Evolutionary conservation across 2,888 invertebrate species (phyloP).

Genomic region (Terebella lapidaria): DNA sequence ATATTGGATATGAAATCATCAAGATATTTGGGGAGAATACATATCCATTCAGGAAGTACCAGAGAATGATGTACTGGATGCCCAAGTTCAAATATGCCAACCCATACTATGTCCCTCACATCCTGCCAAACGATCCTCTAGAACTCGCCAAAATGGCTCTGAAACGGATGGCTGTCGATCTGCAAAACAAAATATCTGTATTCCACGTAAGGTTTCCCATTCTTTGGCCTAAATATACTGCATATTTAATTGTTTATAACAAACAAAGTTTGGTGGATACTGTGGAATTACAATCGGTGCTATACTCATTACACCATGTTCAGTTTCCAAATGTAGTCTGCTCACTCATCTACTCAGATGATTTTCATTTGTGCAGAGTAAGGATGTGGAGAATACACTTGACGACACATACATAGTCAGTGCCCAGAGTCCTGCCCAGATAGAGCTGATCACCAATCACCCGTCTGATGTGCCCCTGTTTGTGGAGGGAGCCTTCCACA

Average conservation of each 20-base stretch:
- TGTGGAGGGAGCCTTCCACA: conserved; percentile 78
- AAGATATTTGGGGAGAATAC: conserved; percentile 79
- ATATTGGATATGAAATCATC: conserved; percentile 75
- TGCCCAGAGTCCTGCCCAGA: conserved; percentile 75
- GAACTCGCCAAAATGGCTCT: conserved; percentile 80
- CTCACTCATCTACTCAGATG: no score
- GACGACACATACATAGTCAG: conserved; percentile 79
- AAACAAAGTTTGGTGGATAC: no score
- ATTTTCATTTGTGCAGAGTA: not conserved
- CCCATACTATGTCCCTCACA: conserved; percentile 53
- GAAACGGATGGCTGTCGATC: conserved; percentile 77
- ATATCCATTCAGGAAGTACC: conserved; percentile 56
- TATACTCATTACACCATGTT: not conserved
- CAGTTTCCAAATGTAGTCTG: no score
- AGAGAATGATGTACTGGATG: conserved; percentile 63
- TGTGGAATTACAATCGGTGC: no score
- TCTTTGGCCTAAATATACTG: not conserved
- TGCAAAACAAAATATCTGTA: conserved; percentile 61
- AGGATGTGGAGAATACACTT: not conserved
- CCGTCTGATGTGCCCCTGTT: conserved; percentile 63
- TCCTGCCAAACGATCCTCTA: conserved; percentile 70
- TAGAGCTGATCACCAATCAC: conserved; percentile 66
- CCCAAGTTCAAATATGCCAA: conserved; percentile 77
- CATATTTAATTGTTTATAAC: no score
- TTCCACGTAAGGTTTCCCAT: conserved; percentile 58